Conservation (phyloP, 2,888 invertebrate species). For the Chrysopilus asiliformis region DNA sequence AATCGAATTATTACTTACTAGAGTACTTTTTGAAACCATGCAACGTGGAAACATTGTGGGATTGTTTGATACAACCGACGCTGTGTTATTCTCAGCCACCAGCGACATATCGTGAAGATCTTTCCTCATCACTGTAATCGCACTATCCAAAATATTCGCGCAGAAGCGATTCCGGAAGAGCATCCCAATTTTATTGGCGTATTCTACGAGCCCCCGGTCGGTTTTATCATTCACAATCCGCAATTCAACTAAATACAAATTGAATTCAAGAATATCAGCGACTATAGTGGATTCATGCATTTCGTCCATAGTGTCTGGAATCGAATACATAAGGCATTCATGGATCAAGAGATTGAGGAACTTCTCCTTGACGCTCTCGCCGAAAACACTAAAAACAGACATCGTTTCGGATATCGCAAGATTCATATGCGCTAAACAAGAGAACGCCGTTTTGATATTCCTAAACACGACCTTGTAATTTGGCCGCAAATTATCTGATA, state of each 20-base stretch:
- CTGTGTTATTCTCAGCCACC: slow-evolving; percentile 37
- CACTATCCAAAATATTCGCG: slow-evolving; percentile 52
- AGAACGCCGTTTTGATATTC: slow-evolving; percentile 24
- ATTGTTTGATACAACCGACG: slow-evolving; percentile 23
- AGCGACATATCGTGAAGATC: slow-evolving; percentile 62
- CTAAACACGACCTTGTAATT: slow-evolving; percentile 30
- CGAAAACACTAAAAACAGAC: slow-evolving; percentile 37
- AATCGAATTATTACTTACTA: slow-evolving; percentile 26
- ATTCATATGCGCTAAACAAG: slow-evolving; percentile 28
- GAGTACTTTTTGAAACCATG: slow-evolving; percentile 33
- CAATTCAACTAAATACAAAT: slow-evolving; percentile 45
- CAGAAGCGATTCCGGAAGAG: slow-evolving; percentile 66
- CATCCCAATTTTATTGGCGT: slow-evolving; percentile 58
- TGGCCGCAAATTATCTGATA: slow-evolving; percentile 24
- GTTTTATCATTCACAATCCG: slow-evolving; percentile 41
- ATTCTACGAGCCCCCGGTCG: slow-evolving; percentile 48
- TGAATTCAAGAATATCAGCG: slow-evolving; percentile 49
- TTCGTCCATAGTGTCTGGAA: slow-evolving; percentile 62
- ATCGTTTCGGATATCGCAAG: slow-evolving; percentile 23
- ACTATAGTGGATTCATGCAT: slow-evolving; percentile 52
- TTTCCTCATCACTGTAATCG: slow-evolving; percentile 60
- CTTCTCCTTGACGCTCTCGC: slow-evolving; percentile 41
- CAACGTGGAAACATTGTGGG: slow-evolving; percentile 31
- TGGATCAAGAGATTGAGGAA: slow-evolving; percentile 53
- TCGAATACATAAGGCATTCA: slow-evolving; percentile 59